Evolutionary conservation across 2,888 invertebrate genomes (phyloP), one percentile per base, ranked within the genome.

Genomic region (Drosophila leonis): DNA sequence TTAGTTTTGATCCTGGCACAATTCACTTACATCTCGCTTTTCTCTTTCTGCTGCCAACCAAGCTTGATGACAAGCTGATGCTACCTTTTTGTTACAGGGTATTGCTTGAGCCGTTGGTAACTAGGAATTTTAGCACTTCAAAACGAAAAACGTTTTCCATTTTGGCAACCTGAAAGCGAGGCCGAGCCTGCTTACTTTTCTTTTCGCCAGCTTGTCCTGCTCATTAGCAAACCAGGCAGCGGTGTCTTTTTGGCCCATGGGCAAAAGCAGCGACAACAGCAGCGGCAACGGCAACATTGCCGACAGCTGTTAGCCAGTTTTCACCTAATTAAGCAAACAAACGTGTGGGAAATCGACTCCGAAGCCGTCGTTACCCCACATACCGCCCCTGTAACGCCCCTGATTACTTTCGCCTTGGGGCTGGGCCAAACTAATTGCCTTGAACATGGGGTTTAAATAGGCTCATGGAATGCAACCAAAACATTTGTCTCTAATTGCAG

Each of bases 401-500:
- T 60, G 88, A 82, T 83, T 81, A 89, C 84, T 84, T 87, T 84
- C 88, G 88, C 83, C 73, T 68, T 55, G 65, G 61, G 80, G 68
- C 71, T 66, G 75, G 80, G 68, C 66, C 42, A 72, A 76, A 84
- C 90, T 84, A 84, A 84, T 84, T 84, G 84, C 88, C 90, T 81
- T 75, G 78, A 78, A 84, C 88, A 85, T 79, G 80, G 73, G 65
- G 80, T 61, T 90, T 88, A 90, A 86, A 78, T 85, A 85, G 78
- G 75, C 82, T 59, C 72, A 64, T 74, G 80, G 90, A 86, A 86
- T 86, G 90, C 90, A 78, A 56, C 78, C 68, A 72, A 83, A 89
- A 90, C 90, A 84, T 84, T 84, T 88, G 90, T 87, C 88, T 84
- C 90, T 88, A 90, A 88, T 88, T 90, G 88, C 90, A 75, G 80